Evolutionary conservation across 2,888 invertebrate species (phyloP), one percentile per base, ranked within the genome.

Genomic region (Ornithoptera priamus): DNA sequence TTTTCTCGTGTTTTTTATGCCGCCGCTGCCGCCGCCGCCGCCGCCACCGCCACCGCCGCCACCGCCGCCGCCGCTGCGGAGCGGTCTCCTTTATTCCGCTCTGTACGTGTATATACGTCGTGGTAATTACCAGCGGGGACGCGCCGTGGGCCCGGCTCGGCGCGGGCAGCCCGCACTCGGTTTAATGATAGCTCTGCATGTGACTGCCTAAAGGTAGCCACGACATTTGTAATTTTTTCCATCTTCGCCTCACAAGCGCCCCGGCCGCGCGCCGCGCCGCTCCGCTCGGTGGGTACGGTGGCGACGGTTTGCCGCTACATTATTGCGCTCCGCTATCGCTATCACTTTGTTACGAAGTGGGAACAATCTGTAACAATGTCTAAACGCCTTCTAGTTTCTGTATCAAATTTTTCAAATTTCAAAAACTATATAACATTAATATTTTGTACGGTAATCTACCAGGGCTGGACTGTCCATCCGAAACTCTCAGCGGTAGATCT

Each of bases 1-100:
- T 91, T 90, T 91, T 89, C 88, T 89, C 88, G 89, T 89, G 88
- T 91, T 92, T 91, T 92, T 91, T 90, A 89, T 88, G 84, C 84
- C 85, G 83, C 88, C 88, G 89, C 88, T 88, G 89, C 90, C 88
- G 90, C 89, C 90, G 87, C 84, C 85, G 83, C 88, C 88, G 88
- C 90, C 88, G 90, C 89, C 89, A 86, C 30, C 30, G 30, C 30
- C 30, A 5, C 30, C 6, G 53, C 84, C 85, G 83, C 88, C 88
- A 88, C 90, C 88, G 90, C 89, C 90, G 87, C 30, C 30, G 30
- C 30, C 30, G 3, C 30, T 1, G 53, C 84, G 85, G 79, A 89
- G 90, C 90, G 90, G 88, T 90, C 89, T 88, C 90, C 88, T 92
- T 92, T 90, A 91, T 90, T 91, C 78, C 74, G 75, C 76, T 78